phyloP scores from a whole-genome alignment of 2,888 invertebrate genomes.

The Osedax fenrisi region DNA sequence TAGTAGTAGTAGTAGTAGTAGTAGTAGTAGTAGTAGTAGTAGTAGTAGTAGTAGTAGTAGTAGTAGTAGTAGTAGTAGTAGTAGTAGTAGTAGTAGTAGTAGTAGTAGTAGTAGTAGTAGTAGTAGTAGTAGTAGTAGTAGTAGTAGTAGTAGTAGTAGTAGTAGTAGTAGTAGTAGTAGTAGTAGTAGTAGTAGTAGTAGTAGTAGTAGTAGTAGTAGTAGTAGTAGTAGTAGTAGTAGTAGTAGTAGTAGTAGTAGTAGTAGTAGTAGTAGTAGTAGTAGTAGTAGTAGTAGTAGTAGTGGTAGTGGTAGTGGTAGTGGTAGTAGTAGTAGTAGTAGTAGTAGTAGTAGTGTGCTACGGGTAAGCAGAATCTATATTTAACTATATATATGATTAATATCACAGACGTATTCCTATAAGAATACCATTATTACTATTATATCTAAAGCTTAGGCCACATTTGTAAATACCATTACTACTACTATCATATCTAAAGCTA shows the following conservation, averaged over 20 bases:
- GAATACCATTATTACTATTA: too few species aligned
- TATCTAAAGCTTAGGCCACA: too few species aligned
- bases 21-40: not conserved
- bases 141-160: not conserved
- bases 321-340: slow-evolving; percentile 20
- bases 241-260: slow-evolving; percentile 32
- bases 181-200: slow-evolving; percentile 29
- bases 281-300: slow-evolving; percentile 25
- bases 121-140: not conserved
- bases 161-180: slow-evolving; percentile 25
- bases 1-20: not conserved
- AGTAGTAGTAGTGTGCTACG: not conserved
- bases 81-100: not conserved
- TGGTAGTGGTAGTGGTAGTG: slow-evolving; percentile 15
- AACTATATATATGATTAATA: too few species aligned
- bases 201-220: slow-evolving; percentile 31
- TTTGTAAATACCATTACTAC: too few species aligned
- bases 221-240: slow-evolving; percentile 32
- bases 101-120: not conserved
- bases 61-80: not conserved
- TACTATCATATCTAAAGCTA: too few species aligned
- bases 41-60: not conserved
- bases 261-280: slow-evolving; percentile 31
- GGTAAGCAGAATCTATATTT: too few species aligned
- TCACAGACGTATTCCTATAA: too few species aligned